Base-by-base conservation (phyloP, 2,888 invertebrate genomes). In the Zaprionus bogoriensis region DNA sequence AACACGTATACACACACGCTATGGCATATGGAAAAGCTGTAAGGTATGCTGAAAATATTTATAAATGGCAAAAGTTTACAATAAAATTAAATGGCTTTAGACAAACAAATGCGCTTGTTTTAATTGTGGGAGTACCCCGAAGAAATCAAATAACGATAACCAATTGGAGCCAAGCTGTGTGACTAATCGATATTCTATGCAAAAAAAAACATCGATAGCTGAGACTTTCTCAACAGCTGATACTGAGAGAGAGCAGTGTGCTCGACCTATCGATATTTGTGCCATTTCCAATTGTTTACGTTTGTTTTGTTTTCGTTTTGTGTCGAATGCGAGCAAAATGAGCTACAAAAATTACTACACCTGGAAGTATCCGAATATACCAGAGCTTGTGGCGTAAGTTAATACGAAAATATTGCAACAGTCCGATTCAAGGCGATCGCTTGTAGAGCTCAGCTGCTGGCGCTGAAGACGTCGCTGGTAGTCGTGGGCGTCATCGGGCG, bases 401-500 rank as follows among this genome's bases (percentile, higher is more conserved):
- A 0, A 1, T 3, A 4, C 10, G 6, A 2, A 12, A 4, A 1
- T 4, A 0, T 2, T 4, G 10, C 3, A 7, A n/a, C 14, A 1
- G 0, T 1, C 2, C 4, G 9, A 1, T 6, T 10, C 22, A 1
- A 28, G 14, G n/a, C 1, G 3, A 17, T 12, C 2, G 4, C 19
- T 25, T 5, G 25, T 28, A 79, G 79, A 1, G 14, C 53, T 2
- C 39, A 82, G 45, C 45, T 79, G 20, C 17, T 17, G 22, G 47
- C 59, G 22, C 54, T 85, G 3, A 30, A 65, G 0, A 39, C 4
- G 1, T 62, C 79, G 17, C 45, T 90, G 3, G 87, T 91, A 3
- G 68, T 91, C 20, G 88, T 91, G 4, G 91, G 91, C 25, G 85
- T 91, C 4, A 89, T 91, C 45, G 91, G 91, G 0, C 91, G 90